These are phyloP conservation scores for Ptilodon capucinus DNA, from an alignment of 2,888 invertebrate genomes.

Conservation along the genomic window DNA sequence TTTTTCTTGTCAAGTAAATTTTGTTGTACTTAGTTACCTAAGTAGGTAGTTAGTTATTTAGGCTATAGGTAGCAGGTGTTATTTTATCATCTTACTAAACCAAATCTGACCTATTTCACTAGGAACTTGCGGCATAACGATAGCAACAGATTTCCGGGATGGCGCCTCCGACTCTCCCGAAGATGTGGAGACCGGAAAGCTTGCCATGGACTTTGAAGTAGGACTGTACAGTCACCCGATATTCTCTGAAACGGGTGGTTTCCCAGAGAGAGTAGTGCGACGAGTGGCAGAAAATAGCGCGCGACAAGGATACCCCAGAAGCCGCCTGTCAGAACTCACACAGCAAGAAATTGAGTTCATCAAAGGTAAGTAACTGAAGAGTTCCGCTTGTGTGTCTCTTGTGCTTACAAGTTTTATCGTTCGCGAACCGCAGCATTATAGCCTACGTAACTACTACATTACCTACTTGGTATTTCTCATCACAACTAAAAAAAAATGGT, in stretches of 20 bases:
- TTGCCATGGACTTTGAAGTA: conserved; percentile 57
- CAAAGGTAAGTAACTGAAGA: conserved; percentile 49
- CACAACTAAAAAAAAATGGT: too few species aligned
- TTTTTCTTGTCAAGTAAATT: too few species aligned
- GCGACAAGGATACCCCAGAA: conserved; percentile 66
- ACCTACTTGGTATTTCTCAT: too few species aligned
- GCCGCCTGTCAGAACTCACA: conserved; percentile 73
- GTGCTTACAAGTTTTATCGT: too few species aligned
- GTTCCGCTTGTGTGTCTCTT: too few species aligned
- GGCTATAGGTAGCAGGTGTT: too few species aligned
- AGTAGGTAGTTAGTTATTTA: too few species aligned
- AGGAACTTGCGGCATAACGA: conserved; percentile 61
- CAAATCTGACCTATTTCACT: neutral
- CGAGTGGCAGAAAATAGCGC: conserved; percentile 67
- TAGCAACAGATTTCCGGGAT: conserved; percentile 59
- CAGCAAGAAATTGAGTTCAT: conserved; percentile 58
- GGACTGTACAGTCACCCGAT: conserved; percentile 75
- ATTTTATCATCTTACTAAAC: conserved; percentile 1
- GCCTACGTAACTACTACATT: too few species aligned
- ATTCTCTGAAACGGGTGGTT: conserved; percentile 70
- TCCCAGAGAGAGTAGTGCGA: conserved; percentile 66
- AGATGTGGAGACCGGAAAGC: conserved; percentile 51
- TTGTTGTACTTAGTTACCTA: too few species aligned
- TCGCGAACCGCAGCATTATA: too few species aligned
- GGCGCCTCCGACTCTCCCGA: conserved; percentile 46